Percentiles rank a stretch among this genome's conserved stretches.
Evolutionary conservation across 2,113 vertebrate species (phyloP).

Genomic region (Morone saxatilis): DNA sequence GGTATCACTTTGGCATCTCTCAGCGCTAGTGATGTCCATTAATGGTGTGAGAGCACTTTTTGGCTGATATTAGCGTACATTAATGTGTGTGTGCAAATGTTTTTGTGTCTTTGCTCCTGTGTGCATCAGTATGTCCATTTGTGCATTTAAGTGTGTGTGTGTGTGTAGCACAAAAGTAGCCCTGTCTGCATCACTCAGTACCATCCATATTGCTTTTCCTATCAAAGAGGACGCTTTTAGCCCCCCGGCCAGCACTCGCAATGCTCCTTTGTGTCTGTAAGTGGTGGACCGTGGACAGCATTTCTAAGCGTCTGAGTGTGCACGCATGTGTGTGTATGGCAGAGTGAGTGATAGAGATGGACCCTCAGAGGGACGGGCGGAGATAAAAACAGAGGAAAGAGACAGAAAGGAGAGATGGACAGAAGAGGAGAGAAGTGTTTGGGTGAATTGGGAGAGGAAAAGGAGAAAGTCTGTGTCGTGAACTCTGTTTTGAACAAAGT

Average conservation of each 20-base stretch:
- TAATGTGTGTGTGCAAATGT: neutral
- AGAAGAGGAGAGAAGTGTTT: neutral
- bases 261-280: conserved; percentile 55
- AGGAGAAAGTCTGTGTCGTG: conserved; percentile 7
- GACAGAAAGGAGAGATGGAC: neutral
- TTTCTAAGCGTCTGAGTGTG: conserved; percentile 7
- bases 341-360: conserved; percentile 30
- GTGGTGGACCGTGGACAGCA: conserved; percentile 49
- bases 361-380: conserved; percentile 9
- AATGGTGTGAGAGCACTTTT: conserved; percentile 20
- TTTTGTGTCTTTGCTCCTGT: conserved; percentile 3
- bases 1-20: neutral
- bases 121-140: conserved; percentile 32
- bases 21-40: conserved; percentile 17
- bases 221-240: conserved; percentile 67
- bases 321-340: neutral
- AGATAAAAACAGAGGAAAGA: conserved; percentile 19
- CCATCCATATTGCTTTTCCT: conserved; percentile 43
- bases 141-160: neutral
- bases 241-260: conserved; percentile 36
- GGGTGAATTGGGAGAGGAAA: neutral
- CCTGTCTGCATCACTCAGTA: conserved; percentile 33
- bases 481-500: conserved; percentile 37
- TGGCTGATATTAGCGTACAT: conserved; percentile 12
- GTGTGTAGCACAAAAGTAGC: conserved; percentile 23